Base-by-base conservation (phyloP, 2,113 vertebrate genomes). In the Pachycephala philippinensis region DNA sequence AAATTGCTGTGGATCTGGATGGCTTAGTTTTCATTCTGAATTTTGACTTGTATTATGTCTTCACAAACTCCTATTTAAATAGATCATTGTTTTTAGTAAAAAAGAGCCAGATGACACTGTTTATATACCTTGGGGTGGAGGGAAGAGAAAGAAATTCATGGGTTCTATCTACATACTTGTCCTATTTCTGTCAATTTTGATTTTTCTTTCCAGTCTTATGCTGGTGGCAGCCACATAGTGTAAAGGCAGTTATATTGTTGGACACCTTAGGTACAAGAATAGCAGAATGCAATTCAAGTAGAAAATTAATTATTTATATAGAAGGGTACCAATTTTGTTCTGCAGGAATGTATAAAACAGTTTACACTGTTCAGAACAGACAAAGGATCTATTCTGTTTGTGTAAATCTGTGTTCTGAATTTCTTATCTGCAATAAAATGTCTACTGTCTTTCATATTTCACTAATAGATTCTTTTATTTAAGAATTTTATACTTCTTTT, bases 161-260 rank as follows among this genome's bases (percentile, higher is more conserved):
- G 49, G 21, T 94, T 94, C 82, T 72, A 30, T 72, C 89, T 96
- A 72, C 71, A 88, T 92, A 80, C 90, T 95, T 96, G 97, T 94
- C 97, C 97, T 97, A 96, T 97, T 97, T 97, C 95, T 97, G 97
- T 97, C 97, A 97, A 96, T 95, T 96, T 96, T 96, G 91, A 97
- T 98, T 95, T 96, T 97, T 97, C 89, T 93, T 93, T 79, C 68
- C 90, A 90, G 76, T 93, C 66, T 92, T 96, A 64, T 57, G 93
- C 95, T 96, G 80, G 94, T 97, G 96, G 88, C 94, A 94, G 94
- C 63, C 71, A 92, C 44, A 70, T 37, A 92, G 91, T 91, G 74
- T 85, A 95, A 96, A 92, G 77, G 79, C 93, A 93, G 89, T 86
- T 96, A 92, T 23, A 66, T 45, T 90, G 87, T 90, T 94, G 93